Evolutionary conservation across 2,797 vertebrate genomes (phyloP), one percentile per base, ranked within the genome.

Genomic region (Botia almorhae): DNA sequence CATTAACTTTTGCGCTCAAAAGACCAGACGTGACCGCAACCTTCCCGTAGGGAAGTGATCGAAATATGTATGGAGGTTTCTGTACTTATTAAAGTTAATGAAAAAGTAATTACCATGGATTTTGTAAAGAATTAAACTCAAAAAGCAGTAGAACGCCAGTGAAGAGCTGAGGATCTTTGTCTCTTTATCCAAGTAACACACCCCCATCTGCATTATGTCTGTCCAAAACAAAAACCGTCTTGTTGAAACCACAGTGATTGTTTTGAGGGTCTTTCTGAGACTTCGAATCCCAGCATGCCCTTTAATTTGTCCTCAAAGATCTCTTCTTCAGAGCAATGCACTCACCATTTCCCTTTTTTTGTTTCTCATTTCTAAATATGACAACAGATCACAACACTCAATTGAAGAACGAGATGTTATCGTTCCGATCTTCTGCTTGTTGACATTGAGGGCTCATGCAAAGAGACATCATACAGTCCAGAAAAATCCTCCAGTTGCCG

Each of bases 401-500:
- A 16, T 78, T 72, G 21, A 71, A 67, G 56, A 65, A 71, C 61
- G 56, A 65, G 64, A 21, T 26, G 68, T 73, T 73, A 58, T 23
- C 23, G 50, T 68, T 75, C 63, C 36, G 14, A 26, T 43, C 67
- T n/a, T 67, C 78, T 63, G 14, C 73, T 21, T 69, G 74, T 68
- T 78, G 78, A 84, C 75, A 68, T 65, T 82, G 33, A 78, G 63
- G 23, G 74, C 67, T 77, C 26, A 76, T 78, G 78, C 70, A 84
- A 83, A 89, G 90, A 89, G 88, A 89, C 53, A 76, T 87, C 90
- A 46, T 89, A 90, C 81, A 85, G 90, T 91, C 67, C 80, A 65
- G 92, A 93, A 92, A 92, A 84, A 83, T 65, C 93, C 89, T 86
- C 84, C 84, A 80, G 75, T 50, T 76, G 89, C 90, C 92, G 92